phyloP scores from a whole-genome alignment of 2,113 vertebrate genomes.

The Puma concolor region DNA sequence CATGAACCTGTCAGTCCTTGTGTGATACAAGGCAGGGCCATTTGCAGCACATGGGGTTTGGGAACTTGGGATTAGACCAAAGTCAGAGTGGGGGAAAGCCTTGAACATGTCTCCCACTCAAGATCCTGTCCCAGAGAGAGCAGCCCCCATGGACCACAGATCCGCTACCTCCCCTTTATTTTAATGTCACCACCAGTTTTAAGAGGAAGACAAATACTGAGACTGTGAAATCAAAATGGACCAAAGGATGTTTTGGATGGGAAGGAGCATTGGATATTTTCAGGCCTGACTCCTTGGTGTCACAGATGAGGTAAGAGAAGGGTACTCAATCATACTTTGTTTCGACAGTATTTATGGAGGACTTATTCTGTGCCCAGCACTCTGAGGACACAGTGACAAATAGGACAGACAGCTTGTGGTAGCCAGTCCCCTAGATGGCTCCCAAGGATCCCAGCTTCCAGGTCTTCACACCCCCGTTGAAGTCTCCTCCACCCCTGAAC shows the following conservation, averaged over 20 bases:
- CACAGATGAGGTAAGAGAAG: neutral
- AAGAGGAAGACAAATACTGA: neutral
- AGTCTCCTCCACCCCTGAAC: neutral
- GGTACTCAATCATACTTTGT: neutral
- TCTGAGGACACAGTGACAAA: neutral
- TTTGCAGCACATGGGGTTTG: neutral
- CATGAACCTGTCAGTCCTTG: slow-evolving; percentile 35
- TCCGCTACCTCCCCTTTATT: neutral
- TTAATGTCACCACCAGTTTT: neutral
- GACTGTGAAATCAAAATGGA: neutral
- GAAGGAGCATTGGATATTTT: neutral
- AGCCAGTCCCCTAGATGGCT: neutral
- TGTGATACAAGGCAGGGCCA: neutral
- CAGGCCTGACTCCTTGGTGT: neutral
- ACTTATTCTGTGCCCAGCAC: neutral
- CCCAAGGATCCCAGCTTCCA: neutral
- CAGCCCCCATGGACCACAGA: neutral
- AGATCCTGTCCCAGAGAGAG: neutral
- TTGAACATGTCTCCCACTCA: neutral
- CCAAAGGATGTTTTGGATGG: neutral
- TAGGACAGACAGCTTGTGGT: neutral
- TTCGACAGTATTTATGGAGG: neutral
- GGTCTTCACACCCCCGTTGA: neutral
- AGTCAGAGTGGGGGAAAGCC: neutral
- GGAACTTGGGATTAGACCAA: neutral